Percentiles rank a stretch among this genome's conserved stretches.
Evolutionary conservation across 2,113 vertebrate species (phyloP).

Genomic region (Paramormyrops kingsleyae): DNA sequence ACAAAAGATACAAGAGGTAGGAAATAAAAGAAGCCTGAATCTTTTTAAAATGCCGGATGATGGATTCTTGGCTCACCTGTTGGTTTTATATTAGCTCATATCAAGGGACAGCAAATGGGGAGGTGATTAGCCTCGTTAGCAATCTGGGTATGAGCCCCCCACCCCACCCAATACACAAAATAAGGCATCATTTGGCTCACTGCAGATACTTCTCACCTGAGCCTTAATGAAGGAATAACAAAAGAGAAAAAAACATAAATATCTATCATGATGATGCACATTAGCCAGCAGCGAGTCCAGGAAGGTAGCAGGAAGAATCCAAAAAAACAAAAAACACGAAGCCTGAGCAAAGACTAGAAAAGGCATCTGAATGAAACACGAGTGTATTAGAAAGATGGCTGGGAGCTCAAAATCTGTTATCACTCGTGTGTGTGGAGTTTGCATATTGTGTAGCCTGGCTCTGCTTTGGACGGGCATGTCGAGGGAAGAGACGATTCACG

Average conservation of each 20-base stretch:
- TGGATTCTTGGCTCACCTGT: neutral
- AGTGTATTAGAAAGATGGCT: neutral
- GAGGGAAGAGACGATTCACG: neutral
- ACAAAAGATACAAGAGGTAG: neutral
- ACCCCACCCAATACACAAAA: slow-evolving; percentile 37
- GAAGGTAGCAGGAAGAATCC: neutral
- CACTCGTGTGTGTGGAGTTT: neutral
- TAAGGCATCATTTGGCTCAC: slow-evolving; percentile 21
- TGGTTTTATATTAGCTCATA: neutral
- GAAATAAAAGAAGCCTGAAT: neutral
- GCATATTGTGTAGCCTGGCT: neutral
- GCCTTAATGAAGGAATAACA: slow-evolving; percentile 39
- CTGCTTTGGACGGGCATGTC: neutral
- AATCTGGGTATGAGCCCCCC: slow-evolving; percentile 9
- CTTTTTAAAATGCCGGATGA: neutral
- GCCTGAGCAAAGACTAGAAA: neutral
- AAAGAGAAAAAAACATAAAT: slow-evolving; percentile 33
- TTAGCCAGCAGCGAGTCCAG: neutral
- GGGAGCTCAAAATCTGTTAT: neutral
- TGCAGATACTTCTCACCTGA: slow-evolving; percentile 31
- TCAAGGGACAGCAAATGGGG: neutral
- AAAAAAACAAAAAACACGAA: neutral
- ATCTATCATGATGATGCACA: neutral
- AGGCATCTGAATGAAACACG: neutral
- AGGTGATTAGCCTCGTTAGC: slow-evolving; percentile 25